Base-by-base conservation (phyloP, 2,113 vertebrate genomes). In the Gymnorhina tibicen region DNA sequence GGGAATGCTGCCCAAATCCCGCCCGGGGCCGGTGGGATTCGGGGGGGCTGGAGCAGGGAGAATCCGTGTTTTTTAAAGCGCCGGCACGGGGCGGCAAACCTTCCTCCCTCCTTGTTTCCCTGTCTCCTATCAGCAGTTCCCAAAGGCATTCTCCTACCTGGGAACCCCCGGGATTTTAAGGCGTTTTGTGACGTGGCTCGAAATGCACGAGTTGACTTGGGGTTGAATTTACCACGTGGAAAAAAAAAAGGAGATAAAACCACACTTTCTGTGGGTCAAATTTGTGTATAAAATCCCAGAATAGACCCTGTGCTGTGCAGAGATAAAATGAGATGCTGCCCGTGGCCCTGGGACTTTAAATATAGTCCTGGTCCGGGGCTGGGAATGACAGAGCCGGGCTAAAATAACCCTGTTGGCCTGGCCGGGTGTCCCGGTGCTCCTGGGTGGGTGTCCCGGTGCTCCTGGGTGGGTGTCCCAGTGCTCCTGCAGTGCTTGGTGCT, bases 351-450 rank as follows among this genome's bases (percentile, higher is more conserved):
- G 95, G 69, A 64, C 58, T 95, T 97, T 97, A 97, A 97, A 95
- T 97, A 89, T 94, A 97, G 96, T 79, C 33, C 83, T 97, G 97
- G 79, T 44, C 78, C 44, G 0, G 66, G 87, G 81, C 92, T 96
- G 86, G 97, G 94, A 97, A 96, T 96, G 93, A 93, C 93, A 97
- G 93, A 78, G 69, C 70, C 22, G 16, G 89, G 96, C 97, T 98
- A 97, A 98, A 98, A 98, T 97, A 97, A 93, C 97, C 80, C 81
- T 12, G 39, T 59, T 94, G 97, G 85, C 53, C 76, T 85, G 96
- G 77, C 80, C 1, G 4, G 22, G 63, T 24, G 42, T 64, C 62
- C 62, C 62, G 21, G 37, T 14, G 60, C 37, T 18, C 37, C 18
- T 28, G 12, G 17, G 17, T 19, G 59, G 2, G n/a, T 32, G 12